These are phyloP conservation scores for Drosophila tani DNA, from an alignment of 1,140 invertebrate genomes.

Conservation along the genomic window DNA sequence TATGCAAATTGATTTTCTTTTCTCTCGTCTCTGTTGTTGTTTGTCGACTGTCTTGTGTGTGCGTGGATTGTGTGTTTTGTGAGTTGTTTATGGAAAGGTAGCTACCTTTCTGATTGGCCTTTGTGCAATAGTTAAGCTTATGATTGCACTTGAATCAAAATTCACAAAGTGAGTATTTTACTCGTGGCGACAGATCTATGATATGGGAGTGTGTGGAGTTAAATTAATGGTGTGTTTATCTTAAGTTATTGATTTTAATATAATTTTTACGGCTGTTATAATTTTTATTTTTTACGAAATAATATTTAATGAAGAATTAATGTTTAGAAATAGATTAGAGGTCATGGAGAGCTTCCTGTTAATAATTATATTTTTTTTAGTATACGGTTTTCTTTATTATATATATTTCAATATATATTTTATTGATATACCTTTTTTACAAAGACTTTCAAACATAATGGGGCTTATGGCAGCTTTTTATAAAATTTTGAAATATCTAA, in stretches of 20 bases:
- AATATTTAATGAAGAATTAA: not conserved
- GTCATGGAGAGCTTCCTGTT: not conserved
- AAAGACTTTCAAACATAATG: not conserved
- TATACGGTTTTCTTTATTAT: not conserved
- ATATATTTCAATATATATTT: not conserved
- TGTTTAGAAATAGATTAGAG: not conserved
- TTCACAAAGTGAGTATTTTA: no score
- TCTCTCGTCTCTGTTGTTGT: conserved; percentile 25
- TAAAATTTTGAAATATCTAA: not conserved
- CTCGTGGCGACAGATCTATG: conserved; percentile 2
- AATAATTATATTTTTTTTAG: not conserved
- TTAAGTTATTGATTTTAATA: no score
- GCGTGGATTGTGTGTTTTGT: conserved; percentile 19
- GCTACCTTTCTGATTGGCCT: conserved; percentile 58
- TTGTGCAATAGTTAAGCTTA: conserved; percentile 54
- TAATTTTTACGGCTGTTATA: no score
- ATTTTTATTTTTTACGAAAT: not conserved
- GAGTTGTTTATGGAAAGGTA: conserved; percentile 63
- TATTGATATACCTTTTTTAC: not conserved
- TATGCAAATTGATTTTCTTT: conserved; percentile 81
- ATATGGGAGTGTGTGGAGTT: not conserved
- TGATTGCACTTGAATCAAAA: conserved; percentile 43
- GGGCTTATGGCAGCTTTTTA: not conserved
- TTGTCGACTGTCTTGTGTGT: conserved; percentile 17
- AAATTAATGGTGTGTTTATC: not conserved